Evolutionary conservation across 2,113 vertebrate genomes (phyloP).

Genomic region (Machaerirhynchus nigripectus): DNA sequence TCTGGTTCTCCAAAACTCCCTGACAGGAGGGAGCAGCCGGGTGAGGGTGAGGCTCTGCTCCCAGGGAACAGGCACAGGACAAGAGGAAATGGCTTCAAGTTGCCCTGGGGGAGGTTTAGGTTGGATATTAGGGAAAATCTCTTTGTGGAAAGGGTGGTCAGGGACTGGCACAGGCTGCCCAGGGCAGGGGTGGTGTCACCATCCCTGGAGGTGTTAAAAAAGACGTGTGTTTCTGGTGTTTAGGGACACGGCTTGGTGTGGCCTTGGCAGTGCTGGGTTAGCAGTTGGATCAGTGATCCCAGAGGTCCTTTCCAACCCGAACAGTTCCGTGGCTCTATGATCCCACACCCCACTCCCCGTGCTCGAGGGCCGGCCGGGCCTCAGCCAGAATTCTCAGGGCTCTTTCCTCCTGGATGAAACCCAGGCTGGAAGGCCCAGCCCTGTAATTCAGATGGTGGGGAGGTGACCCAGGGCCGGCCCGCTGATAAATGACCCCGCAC

Average conservation of each 20-base stretch:
- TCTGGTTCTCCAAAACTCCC: neutral
- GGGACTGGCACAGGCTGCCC: neutral
- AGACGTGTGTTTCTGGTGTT: fast-evolving
- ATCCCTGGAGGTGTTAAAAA: neutral
- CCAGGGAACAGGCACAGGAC: neutral
- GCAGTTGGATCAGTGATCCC: neutral
- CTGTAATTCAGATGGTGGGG: neutral
- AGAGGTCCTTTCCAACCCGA: neutral
- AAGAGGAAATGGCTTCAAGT: neutral
- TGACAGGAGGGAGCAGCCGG: fast-evolving
- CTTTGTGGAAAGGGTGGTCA: neutral
- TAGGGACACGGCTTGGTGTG: neutral
- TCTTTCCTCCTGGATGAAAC: neutral
- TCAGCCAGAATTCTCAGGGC: neutral
- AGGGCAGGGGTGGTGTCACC: neutral
- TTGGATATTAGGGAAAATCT: neutral
- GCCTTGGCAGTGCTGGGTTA: neutral
- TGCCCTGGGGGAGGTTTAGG: neutral
- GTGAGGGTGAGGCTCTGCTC: fast-evolving
- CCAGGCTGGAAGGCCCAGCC: neutral
- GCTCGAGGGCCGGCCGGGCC: fast-evolving
- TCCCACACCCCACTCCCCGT: fast-evolving
- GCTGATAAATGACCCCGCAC: neutral
- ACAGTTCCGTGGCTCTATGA: neutral
- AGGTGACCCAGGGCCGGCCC: neutral